Base-by-base conservation (phyloP, 2,888 invertebrate species). In the Acleris laterana region DNA sequence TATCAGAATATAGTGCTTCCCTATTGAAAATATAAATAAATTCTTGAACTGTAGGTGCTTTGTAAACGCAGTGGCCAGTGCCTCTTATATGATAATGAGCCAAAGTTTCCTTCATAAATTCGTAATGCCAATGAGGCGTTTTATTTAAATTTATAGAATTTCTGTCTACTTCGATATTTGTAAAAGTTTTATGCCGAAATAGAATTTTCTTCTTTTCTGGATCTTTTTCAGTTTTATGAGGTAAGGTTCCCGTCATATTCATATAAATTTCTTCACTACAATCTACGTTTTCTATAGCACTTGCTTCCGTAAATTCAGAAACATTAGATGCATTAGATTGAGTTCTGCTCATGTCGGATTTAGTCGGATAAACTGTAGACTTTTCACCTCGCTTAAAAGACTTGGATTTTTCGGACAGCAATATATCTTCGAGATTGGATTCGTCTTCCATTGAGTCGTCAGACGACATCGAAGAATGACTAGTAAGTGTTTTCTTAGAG, bases 141-240 rank as follows among this genome's bases (percentile, higher is more conserved):
- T 87, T 85, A 77, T 75, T 86, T 2, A 82, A 69, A 73, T 81
- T 84, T 5, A 80, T 72, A 16, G 89, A 90, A 75, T 86, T 87
- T 75, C 89, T 85, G 70, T 92, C 90, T 38, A 82, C 80, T 81
- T 93, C 91, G 42, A 91, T 91, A 70, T 90, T 92, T 9, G 93
- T 92, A 70, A 93, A 93, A 5, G 93, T 93, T 84, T 89, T 93
- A 74, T 93, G 90, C 63, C 93, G 87, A 74, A 93, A 93, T 20
- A 93, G 79, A 2, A 91, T 87, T 75, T 88, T 90, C 68, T 88
- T 70, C 28, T 66, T 90, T 67, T 74, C 74, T 19, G 74, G 61
- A 56, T 69, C 77, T 17, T 80, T 77, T 0, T 79, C 68, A 73
- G 89, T 89, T 71, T 88, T 89, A 70, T 79, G 84, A 0, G 93